phyloP scores from a whole-genome alignment of 23 tunicate genomes.

The Halocynthia roretzi region DNA sequence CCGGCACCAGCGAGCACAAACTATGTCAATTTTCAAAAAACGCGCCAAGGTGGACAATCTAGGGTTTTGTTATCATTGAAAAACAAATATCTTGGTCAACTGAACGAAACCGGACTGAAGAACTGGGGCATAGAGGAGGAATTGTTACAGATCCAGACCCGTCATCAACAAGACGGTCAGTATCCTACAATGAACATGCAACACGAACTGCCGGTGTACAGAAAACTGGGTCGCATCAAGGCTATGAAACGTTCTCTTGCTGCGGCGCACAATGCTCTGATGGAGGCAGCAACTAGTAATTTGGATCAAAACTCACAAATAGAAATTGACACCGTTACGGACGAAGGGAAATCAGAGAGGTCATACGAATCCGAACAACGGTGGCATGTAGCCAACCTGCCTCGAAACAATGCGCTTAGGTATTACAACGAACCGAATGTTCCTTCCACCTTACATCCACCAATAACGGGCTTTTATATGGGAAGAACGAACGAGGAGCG shows the following conservation, averaged over 20 bases:
- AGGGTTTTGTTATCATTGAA: conserved; percentile 10
- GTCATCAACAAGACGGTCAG: background rate
- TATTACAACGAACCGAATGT: conserved; percentile 6
- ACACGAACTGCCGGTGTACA: background rate
- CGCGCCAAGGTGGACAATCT: conserved; percentile 17
- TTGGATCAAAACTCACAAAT: background rate
- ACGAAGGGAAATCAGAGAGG: conserved; percentile 14
- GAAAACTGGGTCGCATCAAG: conserved; percentile 16
- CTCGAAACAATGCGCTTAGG: background rate
- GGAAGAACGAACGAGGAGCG: conserved; percentile 1
- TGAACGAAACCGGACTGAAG: background rate
- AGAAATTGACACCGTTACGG: conserved; percentile 15
- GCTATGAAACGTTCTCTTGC: conserved; percentile 22
- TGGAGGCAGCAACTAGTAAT: background rate
- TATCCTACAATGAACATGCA: no score
- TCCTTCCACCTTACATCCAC: background rate
- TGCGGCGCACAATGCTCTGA: conserved; percentile 15
- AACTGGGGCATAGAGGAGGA: background rate
- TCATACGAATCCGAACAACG: conserved; percentile 17
- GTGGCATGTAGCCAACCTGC: background rate
- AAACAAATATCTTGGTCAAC: background rate
- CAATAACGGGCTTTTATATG: conserved; percentile 1
- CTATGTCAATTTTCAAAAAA: conserved; percentile 25
- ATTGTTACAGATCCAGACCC: background rate
- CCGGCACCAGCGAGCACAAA: conserved; percentile 27